Conservation (phyloP, 2,888 invertebrate genomes). For the Thymelicus sylvestris region DNA sequence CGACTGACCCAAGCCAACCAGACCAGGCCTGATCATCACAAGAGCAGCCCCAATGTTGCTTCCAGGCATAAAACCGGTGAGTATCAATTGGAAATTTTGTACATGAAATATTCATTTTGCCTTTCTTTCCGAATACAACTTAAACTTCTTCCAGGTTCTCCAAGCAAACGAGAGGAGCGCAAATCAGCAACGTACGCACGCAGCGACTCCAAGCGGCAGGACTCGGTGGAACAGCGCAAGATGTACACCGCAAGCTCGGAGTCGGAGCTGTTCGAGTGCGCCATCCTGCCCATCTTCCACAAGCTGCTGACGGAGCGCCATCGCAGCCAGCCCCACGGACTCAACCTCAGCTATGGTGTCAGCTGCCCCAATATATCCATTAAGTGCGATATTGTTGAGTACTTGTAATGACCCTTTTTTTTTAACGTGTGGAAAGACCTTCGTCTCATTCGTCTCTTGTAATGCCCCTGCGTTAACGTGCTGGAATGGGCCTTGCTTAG, state of each 20-base stretch:
- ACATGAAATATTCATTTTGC: no score
- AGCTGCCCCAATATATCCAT: slow-evolving; percentile 98
- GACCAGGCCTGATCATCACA: slow-evolving; percentile 80
- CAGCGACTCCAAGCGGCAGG: slow-evolving; percentile 74
- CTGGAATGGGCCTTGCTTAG: no score
- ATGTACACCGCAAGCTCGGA: slow-evolving; percentile 93
- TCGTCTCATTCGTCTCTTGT: no score
- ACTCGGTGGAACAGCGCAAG: slow-evolving; percentile 71
- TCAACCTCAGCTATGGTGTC: slow-evolving; percentile 90
- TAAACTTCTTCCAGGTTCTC: slow-evolving; percentile 58
- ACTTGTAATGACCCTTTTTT: slow-evolving; percentile 89
- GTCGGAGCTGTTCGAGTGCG: slow-evolving; percentile 92
- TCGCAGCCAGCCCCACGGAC: slow-evolving; percentile 87
- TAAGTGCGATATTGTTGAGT: slow-evolving; percentile 97
- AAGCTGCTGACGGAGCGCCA: slow-evolving; percentile 94
- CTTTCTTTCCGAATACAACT: neutral
- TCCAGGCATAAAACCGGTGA: slow-evolving; percentile 75
- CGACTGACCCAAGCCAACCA: slow-evolving; percentile 67
- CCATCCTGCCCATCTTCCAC: slow-evolving; percentile 95
- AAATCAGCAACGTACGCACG: slow-evolving; percentile 80
- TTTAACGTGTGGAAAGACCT: no score
- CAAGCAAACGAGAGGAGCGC: slow-evolving; percentile 73
- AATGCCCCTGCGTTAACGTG: no score
- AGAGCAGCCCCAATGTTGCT: slow-evolving; percentile 87
- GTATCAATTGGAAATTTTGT: slow-evolving; percentile 26